Conservation (phyloP, 2,797 vertebrate species). For the Poeciliopsis paucimaculata region DNA sequence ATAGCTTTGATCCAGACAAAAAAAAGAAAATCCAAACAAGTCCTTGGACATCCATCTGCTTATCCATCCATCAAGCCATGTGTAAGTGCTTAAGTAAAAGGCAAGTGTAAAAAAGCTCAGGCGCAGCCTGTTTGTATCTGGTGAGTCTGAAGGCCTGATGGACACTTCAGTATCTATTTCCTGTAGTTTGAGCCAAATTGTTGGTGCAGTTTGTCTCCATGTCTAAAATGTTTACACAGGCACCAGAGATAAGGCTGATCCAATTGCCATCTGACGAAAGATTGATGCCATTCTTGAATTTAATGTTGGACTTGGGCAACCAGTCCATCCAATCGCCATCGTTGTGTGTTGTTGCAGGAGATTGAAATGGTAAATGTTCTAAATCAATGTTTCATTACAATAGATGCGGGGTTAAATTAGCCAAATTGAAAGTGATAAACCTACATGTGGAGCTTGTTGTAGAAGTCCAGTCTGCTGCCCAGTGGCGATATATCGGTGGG, state of each 20-base stretch:
- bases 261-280: background rate
- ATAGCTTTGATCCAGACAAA: background rate
- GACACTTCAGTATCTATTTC: background rate
- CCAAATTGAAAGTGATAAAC: background rate
- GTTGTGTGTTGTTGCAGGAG: background rate
- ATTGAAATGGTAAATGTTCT: background rate
- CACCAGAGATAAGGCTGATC: background rate
- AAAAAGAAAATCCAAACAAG: background rate
- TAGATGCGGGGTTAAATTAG: background rate
- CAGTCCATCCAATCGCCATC: background rate
- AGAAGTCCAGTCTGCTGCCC: background rate
- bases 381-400: background rate
- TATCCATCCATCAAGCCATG: background rate
- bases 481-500: background rate
- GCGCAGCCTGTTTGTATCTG: background rate
- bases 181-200: background rate
- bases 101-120: background rate
- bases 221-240: background rate
- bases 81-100: background rate
- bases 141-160: background rate
- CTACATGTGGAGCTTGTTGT: background rate
- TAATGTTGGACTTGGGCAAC: background rate
- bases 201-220: slow-evolving; percentile 1
- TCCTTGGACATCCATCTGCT: background rate
- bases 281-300: background rate